These are phyloP conservation scores for Trachythela sp. DNA, from an alignment of 64 coral and sea anemone species.

Conservation along the genomic window DNA sequence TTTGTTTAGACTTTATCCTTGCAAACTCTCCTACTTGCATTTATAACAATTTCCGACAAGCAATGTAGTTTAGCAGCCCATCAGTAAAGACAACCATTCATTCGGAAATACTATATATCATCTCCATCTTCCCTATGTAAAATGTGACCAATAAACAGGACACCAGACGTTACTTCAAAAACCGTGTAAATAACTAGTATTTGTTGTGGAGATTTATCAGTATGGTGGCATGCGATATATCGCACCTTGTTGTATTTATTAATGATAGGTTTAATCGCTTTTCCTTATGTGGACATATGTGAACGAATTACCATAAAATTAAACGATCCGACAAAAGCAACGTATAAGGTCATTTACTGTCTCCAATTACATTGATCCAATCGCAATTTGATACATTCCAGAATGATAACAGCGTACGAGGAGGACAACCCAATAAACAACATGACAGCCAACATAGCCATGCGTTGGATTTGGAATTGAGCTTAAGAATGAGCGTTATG, in stretches of 20 bases:
- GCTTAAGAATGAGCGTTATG: too few relatives aligned
- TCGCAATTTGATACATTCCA: background rate
- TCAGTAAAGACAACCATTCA: background rate
- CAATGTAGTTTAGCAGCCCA: background rate
- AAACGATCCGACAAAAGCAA: background rate
- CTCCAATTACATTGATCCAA: background rate
- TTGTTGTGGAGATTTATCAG: background rate
- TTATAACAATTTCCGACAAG: background rate
- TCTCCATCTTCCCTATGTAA: background rate
- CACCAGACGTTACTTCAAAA: background rate
- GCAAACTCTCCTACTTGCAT: background rate
- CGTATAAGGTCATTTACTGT: background rate
- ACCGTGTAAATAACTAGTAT: background rate
- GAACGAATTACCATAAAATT: conserved; percentile 3
- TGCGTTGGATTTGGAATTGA: too few relatives aligned
- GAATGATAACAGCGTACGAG: background rate
- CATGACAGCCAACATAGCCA: background rate
- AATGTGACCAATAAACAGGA: background rate
- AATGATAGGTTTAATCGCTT: background rate
- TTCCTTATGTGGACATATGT: conserved; percentile 13
- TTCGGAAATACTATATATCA: background rate
- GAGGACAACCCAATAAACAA: background rate
- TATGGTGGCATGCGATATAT: background rate
- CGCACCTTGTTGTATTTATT: background rate
- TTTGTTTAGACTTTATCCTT: background rate